These are phyloP conservation scores for Narcine bancroftii DNA, from an alignment of 2,113 vertebrate species.

Conservation along the genomic window DNA sequence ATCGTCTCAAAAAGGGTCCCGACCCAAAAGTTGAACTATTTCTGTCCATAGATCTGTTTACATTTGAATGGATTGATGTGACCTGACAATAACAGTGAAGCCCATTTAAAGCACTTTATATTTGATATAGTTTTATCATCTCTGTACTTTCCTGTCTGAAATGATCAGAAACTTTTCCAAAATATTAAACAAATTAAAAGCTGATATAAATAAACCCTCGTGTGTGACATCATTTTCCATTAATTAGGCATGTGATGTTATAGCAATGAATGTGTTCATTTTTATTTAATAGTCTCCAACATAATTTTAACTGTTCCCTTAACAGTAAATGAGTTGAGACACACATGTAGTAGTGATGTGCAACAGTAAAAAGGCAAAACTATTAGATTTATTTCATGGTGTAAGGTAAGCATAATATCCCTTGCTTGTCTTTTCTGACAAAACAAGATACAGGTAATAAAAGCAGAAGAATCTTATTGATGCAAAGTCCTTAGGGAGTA, in stretches of 20 bases:
- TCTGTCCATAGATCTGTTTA: too few relatives aligned
- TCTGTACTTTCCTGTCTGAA: neutral
- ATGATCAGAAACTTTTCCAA: neutral
- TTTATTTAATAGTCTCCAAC: neutral
- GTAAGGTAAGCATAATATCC: neutral
- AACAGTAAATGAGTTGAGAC: neutral
- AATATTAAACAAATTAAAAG: neutral
- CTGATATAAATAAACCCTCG: neutral
- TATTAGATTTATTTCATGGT: conserved; percentile 30
- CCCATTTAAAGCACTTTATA: neutral
- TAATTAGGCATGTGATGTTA: neutral
- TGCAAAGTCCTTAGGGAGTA: neutral
- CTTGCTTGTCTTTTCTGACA: conserved; percentile 23
- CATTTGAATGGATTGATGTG: neutral
- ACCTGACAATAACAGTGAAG: neutral
- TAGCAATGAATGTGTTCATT: neutral
- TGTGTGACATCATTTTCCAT: neutral
- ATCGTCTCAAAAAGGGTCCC: too few relatives aligned
- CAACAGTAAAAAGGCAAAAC: neutral
- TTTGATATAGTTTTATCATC: neutral
- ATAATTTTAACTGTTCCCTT: neutral
- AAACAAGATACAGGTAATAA: conserved; percentile 1
- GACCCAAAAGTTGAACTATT: too few relatives aligned
- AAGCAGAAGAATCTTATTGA: neutral
- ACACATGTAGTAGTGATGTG: neutral